Evolutionary conservation across 2,113 vertebrate species (phyloP).

Genomic region (Perca flavescens): DNA sequence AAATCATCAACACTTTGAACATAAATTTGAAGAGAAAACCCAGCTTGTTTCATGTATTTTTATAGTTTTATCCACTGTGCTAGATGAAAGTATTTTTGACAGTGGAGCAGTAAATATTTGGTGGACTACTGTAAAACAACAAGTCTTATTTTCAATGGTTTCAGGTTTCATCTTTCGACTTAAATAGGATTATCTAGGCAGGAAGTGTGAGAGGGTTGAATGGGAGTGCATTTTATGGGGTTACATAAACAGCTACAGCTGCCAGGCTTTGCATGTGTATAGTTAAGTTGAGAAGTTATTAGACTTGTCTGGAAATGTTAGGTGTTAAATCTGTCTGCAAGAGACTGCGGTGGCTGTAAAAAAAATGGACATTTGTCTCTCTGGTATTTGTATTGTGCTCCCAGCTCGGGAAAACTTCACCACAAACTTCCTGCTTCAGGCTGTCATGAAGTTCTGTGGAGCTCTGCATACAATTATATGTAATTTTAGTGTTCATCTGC

Average conservation of each 20-base stretch:
- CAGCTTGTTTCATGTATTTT: not conserved
- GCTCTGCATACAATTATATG: conserved; percentile 2
- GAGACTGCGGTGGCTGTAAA: conserved; percentile 29
- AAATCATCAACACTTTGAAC: conserved; percentile 9
- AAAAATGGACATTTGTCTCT: conserved; percentile 61
- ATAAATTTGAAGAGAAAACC: not conserved
- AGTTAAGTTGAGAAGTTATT: conserved; percentile 50
- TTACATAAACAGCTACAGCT: conserved; percentile 71
- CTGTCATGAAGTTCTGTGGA: not conserved
- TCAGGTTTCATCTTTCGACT: conserved; percentile 49
- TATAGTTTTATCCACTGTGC: not conserved
- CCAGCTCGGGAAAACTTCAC: conserved; percentile 31
- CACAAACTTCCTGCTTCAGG: conserved; percentile 37
- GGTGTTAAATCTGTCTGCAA: conserved; percentile 73
- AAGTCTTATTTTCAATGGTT: conserved; percentile 29
- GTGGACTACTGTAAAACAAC: conserved; percentile 46
- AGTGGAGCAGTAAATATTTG: not conserved
- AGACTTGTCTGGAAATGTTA: conserved; percentile 67
- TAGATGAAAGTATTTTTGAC: not conserved
- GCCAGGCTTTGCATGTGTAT: conserved; percentile 45
- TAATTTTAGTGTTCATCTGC: not conserved
- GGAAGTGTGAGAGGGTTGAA: conserved; percentile 63
- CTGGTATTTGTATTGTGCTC: conserved; percentile 30
- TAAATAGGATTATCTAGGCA: conserved; percentile 64
- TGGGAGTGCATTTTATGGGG: conserved; percentile 49